phyloP scores from a whole-genome alignment of 2,113 vertebrate genomes.

The Lanius collurio region DNA sequence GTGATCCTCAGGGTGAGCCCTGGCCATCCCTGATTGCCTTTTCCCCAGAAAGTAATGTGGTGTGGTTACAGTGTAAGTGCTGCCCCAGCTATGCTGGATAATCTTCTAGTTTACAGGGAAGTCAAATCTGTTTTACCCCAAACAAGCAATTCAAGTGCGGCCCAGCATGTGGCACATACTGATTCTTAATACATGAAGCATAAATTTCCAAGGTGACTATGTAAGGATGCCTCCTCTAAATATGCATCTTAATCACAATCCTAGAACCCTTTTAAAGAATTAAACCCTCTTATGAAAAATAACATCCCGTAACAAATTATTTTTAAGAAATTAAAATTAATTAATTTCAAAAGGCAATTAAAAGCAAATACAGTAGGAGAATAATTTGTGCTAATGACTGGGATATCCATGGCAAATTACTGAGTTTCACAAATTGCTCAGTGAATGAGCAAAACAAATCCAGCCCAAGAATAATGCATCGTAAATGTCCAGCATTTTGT shows the following conservation, averaged over 20 bases:
- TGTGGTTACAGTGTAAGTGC: background rate
- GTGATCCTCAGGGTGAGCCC: background rate
- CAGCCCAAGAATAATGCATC: slow-evolving; percentile 37
- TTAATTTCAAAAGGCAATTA: slow-evolving; percentile 65
- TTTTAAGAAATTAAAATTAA: slow-evolving; percentile 51
- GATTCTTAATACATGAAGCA: background rate
- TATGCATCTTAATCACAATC: slow-evolving; percentile 41
- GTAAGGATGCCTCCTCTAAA: slow-evolving; percentile 9
- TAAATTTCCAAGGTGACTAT: background rate
- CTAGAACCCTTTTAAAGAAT: slow-evolving; percentile 49
- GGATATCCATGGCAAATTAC: slow-evolving; percentile 62
- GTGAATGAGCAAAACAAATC: slow-evolving; percentile 53
- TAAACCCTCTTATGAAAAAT: slow-evolving; percentile 40
- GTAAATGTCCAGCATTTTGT: background rate
- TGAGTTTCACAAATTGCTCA: slow-evolving; percentile 49
- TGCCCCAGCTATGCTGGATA: background rate
- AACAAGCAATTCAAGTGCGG: background rate
- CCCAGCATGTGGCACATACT: background rate
- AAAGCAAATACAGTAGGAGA: slow-evolving; percentile 55
- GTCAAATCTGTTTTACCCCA: background rate
- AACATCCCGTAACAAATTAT: slow-evolving; percentile 43
- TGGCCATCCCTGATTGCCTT: background rate
- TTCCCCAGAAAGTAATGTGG: background rate
- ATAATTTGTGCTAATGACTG: slow-evolving; percentile 65
- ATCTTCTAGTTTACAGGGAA: background rate